Conservation (phyloP, 2,797 vertebrate species). For the Macrochelys suwanniensis region DNA sequence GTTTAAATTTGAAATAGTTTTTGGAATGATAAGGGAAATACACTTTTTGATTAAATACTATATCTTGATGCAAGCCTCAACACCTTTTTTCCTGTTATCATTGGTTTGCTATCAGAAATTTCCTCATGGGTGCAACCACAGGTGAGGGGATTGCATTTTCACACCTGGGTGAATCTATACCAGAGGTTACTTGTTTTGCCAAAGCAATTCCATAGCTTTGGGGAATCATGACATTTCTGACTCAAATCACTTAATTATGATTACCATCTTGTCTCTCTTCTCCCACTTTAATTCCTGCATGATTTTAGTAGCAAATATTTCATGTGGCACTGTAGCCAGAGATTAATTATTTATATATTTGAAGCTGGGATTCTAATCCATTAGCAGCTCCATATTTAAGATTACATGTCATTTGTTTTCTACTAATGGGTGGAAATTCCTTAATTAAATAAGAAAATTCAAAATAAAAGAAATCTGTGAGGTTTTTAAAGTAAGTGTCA, state of each 20-base stretch:
- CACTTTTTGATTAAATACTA: neutral
- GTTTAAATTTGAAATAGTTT: neutral
- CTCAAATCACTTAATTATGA: neutral
- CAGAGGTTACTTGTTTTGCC: neutral
- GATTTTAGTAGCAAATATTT: neutral
- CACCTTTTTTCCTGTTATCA: neutral
- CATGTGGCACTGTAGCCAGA: neutral
- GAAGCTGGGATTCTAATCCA: neutral
- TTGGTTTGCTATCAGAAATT: neutral
- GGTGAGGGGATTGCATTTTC: neutral
- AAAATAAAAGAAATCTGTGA: neutral
- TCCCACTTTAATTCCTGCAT: neutral
- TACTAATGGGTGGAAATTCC: neutral
- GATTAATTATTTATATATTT: neutral
- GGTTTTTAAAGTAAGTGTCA: neutral
- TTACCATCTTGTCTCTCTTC: neutral
- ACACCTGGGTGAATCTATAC: neutral
- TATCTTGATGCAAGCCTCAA: neutral
- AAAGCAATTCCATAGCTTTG: neutral
- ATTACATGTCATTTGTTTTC: neutral
- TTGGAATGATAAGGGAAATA: neutral
- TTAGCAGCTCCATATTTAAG: neutral
- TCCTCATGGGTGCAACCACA: fast-evolving
- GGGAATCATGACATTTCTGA: neutral
- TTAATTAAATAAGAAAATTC: neutral